Evolutionary conservation across 2,113 vertebrate genomes (phyloP), one percentile per base, ranked within the genome.

Genomic region (Dicrurus megarhynchus): DNA sequence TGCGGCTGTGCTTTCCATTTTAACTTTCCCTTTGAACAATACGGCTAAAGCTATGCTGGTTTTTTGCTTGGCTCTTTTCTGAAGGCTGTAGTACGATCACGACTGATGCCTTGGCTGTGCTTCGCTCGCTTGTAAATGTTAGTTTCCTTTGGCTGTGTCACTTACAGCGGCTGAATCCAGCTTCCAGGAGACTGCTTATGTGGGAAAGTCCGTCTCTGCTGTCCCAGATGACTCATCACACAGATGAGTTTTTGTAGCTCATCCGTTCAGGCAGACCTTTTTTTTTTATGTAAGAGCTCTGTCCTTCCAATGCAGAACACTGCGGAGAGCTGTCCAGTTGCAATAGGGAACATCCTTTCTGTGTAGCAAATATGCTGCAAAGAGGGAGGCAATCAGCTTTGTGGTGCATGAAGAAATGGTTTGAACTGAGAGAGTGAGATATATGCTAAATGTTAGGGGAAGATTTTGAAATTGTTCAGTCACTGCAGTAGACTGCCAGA

Each of bases 181-280:
- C 35, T 95, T 88, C 78, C 67, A 93, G 78, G 70, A 86, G 85
- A 46, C 61, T 93, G 87, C 46, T 87, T 94, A 76, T 96, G 74
- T 69, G 59, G 90, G 71, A 90, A 93, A 94, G 95, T 95, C 94
- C 42, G 0, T 94, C 60, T 93, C 61, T 86, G 75, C 91, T 94
- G 93, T 94, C 93, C 92, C 90, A 90, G 92, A 96, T 97, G 96
- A 96, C 93, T 97, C 96, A 96, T 96, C 95, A 93, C 23, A 69
- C 75, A 50, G 82, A 91, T 74, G 95, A 95, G 78, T 93, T 93
- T 94, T 95, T 83, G 47, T 84, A 63, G 71, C 84, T 94, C 64
- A 73, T 71, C 61, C 1, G 5, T 88, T 77, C 35, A 74, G 71
- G 68, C 84, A 84, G 71, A 71, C 21, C 81, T 89, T 67, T 77